Conservation (phyloP, 1,140 invertebrate genomes). For the Nasonia giraulti region DNA sequence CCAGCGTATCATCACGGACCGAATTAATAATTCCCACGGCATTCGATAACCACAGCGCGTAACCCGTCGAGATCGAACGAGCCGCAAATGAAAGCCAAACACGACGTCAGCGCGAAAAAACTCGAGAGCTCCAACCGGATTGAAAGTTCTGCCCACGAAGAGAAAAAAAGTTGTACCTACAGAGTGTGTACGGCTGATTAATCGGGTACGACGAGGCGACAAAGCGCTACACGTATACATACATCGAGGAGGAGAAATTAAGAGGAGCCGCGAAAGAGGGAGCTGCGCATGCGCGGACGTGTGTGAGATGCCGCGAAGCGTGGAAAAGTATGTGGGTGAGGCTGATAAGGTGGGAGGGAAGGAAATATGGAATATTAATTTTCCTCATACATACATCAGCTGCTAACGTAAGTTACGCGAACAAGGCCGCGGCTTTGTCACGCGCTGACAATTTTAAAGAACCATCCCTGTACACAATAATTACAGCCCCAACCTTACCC, state of each 20-base stretch:
- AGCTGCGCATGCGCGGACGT: background rate
- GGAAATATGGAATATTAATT: too few species aligned
- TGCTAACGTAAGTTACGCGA: too few species aligned
- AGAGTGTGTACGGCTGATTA: background rate
- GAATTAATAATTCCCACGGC: background rate
- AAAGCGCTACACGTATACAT: background rate
- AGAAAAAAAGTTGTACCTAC: background rate
- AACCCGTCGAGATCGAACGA: background rate
- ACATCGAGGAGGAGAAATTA: background rate
- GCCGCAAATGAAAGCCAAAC: constrained; percentile 16
- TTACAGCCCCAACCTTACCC: too few species aligned
- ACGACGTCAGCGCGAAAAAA: background rate
- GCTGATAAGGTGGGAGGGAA: background rate
- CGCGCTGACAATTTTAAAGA: too few species aligned
- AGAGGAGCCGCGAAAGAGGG: background rate
- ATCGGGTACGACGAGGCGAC: background rate
- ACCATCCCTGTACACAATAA: too few species aligned
- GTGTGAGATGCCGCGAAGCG: background rate
- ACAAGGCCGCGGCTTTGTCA: too few species aligned
- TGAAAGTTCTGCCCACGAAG: background rate
- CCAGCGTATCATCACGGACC: background rate
- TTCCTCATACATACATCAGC: too few species aligned
- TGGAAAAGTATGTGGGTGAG: background rate
- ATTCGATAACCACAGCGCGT: background rate
- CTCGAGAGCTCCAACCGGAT: background rate